A percentile compares a stretch with the other conserved stretches of the same genome.
Conservation (phyloP, 1,140 invertebrate species). For the Macrotrachela quadricornifera region DNA sequence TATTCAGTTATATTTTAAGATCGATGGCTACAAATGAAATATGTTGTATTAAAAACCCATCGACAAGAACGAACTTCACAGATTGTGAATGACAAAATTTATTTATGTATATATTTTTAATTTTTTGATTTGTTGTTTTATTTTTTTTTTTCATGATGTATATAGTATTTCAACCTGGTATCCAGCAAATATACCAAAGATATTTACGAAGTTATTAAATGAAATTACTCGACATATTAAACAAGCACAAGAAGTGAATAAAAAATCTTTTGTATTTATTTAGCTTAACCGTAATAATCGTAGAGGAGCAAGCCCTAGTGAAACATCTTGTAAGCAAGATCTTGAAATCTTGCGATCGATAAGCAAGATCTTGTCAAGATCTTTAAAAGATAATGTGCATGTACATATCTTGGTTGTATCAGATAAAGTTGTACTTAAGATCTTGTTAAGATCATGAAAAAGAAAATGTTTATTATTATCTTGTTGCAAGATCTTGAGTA, state of each 20-base stretch:
- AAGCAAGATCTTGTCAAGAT: too few species aligned
- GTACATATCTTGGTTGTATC: too few species aligned
- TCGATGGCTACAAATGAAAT: slow-evolving; percentile 79
- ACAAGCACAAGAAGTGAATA: slow-evolving; percentile 68
- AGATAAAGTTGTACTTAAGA: too few species aligned
- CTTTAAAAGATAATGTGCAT: too few species aligned
- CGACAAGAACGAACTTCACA: slow-evolving; percentile 74
- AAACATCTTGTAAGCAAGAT: too few species aligned
- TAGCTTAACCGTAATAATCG: too few species aligned
- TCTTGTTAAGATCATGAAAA: too few species aligned
- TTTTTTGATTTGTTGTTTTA: not conserved
- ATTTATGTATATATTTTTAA: slow-evolving; percentile 45
- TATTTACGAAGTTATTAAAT: slow-evolving; percentile 63
- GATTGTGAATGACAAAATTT: slow-evolving; percentile 86
- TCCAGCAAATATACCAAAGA: slow-evolving; percentile 68
- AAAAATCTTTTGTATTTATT: too few species aligned
- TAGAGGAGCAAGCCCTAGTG: too few species aligned
- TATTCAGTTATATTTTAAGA: slow-evolving; percentile 60
- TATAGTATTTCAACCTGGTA: slow-evolving; percentile 86
- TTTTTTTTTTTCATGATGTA: slow-evolving; percentile 37
- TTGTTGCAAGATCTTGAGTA: too few species aligned
- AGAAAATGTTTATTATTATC: too few species aligned
- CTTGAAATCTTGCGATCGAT: too few species aligned
- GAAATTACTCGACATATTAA: slow-evolving; percentile 82
- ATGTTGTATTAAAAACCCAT: slow-evolving; percentile 68